phyloP scores from a whole-genome alignment of 2,113 vertebrate species.

The Python bivittatus region DNA sequence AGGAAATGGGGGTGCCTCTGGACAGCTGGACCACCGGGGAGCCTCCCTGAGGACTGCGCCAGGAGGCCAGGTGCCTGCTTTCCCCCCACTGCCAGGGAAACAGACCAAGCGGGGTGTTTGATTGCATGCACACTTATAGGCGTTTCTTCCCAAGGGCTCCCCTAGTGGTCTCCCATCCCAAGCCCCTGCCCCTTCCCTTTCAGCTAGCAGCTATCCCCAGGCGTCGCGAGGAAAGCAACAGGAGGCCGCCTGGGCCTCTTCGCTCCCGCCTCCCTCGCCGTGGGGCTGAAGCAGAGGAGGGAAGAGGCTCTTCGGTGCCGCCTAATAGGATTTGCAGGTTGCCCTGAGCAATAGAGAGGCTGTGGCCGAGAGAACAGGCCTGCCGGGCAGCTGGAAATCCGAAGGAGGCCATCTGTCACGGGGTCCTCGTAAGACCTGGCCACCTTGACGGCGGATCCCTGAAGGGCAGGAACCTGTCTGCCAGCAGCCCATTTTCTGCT shows the following conservation, averaged over 20 bases:
- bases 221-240: too few species aligned
- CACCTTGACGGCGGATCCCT: not conserved
- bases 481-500: not conserved
- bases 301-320: not conserved
- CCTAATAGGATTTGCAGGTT: not conserved
- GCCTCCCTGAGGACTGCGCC: not conserved
- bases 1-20: not conserved
- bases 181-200: not conserved
- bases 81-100: not conserved
- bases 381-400: not conserved
- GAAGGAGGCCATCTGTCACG: slow-evolving; percentile 9
- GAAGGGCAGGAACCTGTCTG: not conserved
- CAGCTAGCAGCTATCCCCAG: not conserved
- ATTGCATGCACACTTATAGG: not conserved
- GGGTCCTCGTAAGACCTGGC: not conserved
- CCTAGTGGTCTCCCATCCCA: not conserved
- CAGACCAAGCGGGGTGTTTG: too few species aligned
- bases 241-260: not conserved
- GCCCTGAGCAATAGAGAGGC: not conserved
- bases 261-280: too few species aligned
- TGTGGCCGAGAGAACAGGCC: not conserved
- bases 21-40: fast-evolving
- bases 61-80: too few species aligned
- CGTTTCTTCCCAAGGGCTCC: too few species aligned
- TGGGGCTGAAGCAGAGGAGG: not conserved